Percentiles rank a stretch among this genome's conserved stretches.
phyloP scores from a whole-genome alignment of 2,797 vertebrate species.

The Hemitrygon akajei region DNA sequence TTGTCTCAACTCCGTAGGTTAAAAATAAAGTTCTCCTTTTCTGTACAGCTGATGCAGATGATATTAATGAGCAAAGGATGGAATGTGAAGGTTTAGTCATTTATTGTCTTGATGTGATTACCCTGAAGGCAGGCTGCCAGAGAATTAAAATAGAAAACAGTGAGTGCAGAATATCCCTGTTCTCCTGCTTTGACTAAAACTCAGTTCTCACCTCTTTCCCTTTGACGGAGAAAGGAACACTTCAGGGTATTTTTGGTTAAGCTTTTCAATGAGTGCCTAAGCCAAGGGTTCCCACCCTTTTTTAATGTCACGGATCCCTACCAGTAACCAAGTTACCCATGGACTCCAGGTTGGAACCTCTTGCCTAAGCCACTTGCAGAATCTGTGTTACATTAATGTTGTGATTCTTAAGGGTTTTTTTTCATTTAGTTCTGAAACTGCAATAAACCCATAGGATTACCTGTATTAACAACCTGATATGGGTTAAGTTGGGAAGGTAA shows the following conservation, averaged over 20 bases:
- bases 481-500: neutral
- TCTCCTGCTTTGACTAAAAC: constrained; percentile 58
- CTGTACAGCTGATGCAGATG: neutral
- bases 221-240: constrained; percentile 56
- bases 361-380: too few relatives aligned
- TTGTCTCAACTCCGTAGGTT: neutral
- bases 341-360: too few relatives aligned
- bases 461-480: neutral
- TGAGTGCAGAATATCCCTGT: constrained; percentile 58
- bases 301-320: too few relatives aligned
- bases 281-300: neutral
- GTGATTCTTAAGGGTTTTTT: neutral
- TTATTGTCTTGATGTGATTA: constrained; percentile 53
- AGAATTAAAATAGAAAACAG: constrained; percentile 51
- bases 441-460: neutral
- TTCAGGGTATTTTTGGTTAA: constrained; percentile 54
- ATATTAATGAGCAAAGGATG: neutral
- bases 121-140: constrained; percentile 50
- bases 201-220: constrained; percentile 52
- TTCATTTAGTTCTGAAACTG: neutral
- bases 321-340: too few relatives aligned
- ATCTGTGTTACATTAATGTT: neutral
- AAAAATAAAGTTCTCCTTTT: neutral
- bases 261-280: constrained; percentile 20
- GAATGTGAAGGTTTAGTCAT: constrained; percentile 50